These are phyloP conservation scores for Neodiprion lecontei DNA, from an alignment of 1,140 invertebrate species.

Conservation along the genomic window DNA sequence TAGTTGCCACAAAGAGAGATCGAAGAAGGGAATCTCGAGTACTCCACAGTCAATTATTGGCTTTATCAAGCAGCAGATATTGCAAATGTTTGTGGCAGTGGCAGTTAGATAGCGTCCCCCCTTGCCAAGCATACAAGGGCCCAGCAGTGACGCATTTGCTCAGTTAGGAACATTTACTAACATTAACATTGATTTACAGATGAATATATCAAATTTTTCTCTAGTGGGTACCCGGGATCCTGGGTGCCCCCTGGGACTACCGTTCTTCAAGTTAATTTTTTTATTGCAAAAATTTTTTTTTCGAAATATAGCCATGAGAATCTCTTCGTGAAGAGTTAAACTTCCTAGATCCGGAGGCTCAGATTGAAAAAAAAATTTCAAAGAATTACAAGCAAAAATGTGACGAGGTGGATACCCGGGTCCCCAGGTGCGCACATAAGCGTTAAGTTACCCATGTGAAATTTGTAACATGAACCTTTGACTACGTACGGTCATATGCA, in stretches of 20 bases:
- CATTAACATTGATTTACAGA: not conserved
- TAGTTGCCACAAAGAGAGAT: too few species aligned
- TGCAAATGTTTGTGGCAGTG: slow-evolving; percentile 1
- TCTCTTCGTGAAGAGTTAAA: too few species aligned
- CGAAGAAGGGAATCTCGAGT: too few species aligned
- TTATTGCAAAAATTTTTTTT: too few species aligned
- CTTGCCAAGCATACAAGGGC: not conserved
- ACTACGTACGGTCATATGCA: too few species aligned
- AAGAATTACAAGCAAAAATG: too few species aligned
- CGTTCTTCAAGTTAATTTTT: not conserved
- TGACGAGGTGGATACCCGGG: not conserved
- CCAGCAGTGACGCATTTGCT: not conserved
- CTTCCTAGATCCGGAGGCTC: too few species aligned
- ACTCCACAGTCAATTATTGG: not conserved
- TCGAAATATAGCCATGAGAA: too few species aligned
- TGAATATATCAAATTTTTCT: not conserved
- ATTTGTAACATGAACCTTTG: too few species aligned
- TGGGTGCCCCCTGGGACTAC: slow-evolving; percentile 3
- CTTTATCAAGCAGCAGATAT: slow-evolving; percentile 7
- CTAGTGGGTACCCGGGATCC: slow-evolving; percentile 6
- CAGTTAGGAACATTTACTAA: too few species aligned
- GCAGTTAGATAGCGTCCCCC: not conserved
- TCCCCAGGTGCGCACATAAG: slow-evolving; percentile 16
- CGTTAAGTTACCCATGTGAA: not conserved
- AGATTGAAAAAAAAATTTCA: too few species aligned